Evolutionary conservation across 2,888 invertebrate species (phyloP), one percentile per base, ranked within the genome.

Genomic region (Epinotia nisella): DNA sequence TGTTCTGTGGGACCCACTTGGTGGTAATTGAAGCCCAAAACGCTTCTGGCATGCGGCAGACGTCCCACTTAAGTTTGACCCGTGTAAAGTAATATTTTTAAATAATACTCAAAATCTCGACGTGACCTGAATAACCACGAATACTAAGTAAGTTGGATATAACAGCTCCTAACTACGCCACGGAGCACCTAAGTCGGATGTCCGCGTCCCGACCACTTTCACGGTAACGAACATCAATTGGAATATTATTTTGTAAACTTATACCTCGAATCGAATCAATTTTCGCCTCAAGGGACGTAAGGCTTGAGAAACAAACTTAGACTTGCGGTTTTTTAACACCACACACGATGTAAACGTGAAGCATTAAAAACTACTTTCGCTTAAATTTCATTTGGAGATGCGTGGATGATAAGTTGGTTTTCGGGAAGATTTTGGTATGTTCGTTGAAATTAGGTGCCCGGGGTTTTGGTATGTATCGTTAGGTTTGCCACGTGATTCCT

Each of bases 221-320:
- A 65, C 21, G 41, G 21, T 35, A 13, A 3, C 21, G 49, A 45
- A 24, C 60, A 58, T 9, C 39, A 67, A 62, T 67, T 13, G 21
- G 19, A 53, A 56, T 66, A 60, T 68, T 72, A 72, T 68, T 72
- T 68, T 62, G 67, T 72, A 55, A 62, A 67, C 55, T 67, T 29
- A 61, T 56, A 56, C 35, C 49, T 55, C 24, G 55, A 41, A 67
- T 67, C 61, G 56, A 72, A 67, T 61, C 61, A 35, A 49, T 61
- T 67, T 35, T 7, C 67, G 71, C 72, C 72, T 68, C 49, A 24
- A 56, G 62, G 59, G 64, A 39, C 19, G 58, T 65, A 35, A 35
- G 53, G 66, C 41, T 58, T 68, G 35, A 24, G 7, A 58, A 72
- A 72, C 61, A 39, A 72, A 72, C 21, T 49, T 56, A 49, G 9